Base-by-base conservation (phyloP, 1,140 invertebrate species). In the Euura lappo region DNA sequence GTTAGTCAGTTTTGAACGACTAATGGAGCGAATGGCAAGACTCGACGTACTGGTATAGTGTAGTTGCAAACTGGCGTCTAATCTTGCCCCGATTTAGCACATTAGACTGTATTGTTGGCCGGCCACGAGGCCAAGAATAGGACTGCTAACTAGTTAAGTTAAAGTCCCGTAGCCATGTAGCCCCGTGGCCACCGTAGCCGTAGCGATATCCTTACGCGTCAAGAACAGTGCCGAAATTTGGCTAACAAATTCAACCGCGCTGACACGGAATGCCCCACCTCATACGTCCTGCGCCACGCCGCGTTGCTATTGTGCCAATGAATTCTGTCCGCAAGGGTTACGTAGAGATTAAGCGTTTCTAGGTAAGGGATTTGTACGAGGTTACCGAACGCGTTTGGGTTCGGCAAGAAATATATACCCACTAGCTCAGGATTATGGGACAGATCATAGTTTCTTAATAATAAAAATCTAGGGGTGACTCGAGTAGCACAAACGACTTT, bases 101-200 rank as follows among this genome's bases (percentile, higher is more conserved):
- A 60, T 60, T 60, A 60, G 51, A 60, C 51, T 60, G 51, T 60
- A 60, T 60, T 60, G 51, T 60, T 60, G 51, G 51, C 51, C 51
- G 51, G 51, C 51, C 51, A 11, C 51, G 51, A 60, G 51, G 13
- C 8, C 51, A 60, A 28, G 51, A 60, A 60, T 60, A 6, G 51
- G 13, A 60, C 51, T 60, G 51, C 51, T 60, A 60, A 60, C 51
- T 60, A 60, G 51, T 60, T 60, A 60, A 60, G 51, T 60, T 60
- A n/a, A 60, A 60, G 51, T 60, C 51, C 51, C 51, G 51, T 60
- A 60, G 8, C 51, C 10, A 3, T n/a, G 13, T 8, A 60, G 51
- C 51, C 2, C 8, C 10, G 51, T n/a, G 13, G 51, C 51, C 51
- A 8, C 3, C 51, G 51, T 60, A 60, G 51, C 51, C 51, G 51